A percentile compares a stretch with the other conserved stretches of the same genome.
phyloP scores from a whole-genome alignment of 1,140 invertebrate genomes.

The Tachypleus tridentatus region DNA sequence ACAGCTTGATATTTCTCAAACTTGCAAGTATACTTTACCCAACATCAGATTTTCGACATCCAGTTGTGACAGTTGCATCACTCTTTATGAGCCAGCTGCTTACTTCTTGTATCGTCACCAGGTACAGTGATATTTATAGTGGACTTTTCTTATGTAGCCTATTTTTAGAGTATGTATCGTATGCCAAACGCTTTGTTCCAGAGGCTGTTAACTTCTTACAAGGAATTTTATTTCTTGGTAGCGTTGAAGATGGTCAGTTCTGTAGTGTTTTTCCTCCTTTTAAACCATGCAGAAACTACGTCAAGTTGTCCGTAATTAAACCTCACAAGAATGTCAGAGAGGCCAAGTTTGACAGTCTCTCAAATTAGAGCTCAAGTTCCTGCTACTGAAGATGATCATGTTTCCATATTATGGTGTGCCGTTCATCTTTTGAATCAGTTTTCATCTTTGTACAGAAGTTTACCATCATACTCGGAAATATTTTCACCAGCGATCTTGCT shows the following conservation, averaged over 20 bases:
- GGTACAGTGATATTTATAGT: slow-evolving; percentile 51
- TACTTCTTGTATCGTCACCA: slow-evolving; percentile 44
- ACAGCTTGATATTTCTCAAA: slow-evolving; percentile 62
- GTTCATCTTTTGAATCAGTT: slow-evolving; percentile 26
- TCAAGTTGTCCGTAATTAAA: no score
- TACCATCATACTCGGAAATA: slow-evolving; percentile 30
- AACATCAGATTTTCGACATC: slow-evolving; percentile 76
- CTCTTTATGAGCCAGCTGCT: slow-evolving; percentile 73
- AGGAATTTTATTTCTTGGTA: background rate
- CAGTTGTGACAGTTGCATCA: slow-evolving; percentile 65
- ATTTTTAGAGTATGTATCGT: slow-evolving; percentile 57
- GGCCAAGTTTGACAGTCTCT: no score
- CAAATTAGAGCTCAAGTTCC: no score
- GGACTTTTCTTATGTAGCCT: slow-evolving; percentile 64
- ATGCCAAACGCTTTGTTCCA: slow-evolving; percentile 70
- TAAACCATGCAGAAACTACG: no score
- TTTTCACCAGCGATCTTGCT: slow-evolving; percentile 27
- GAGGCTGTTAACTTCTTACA: slow-evolving; percentile 30
- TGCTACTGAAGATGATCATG: no score
- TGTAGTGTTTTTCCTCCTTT: no score
- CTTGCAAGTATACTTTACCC: slow-evolving; percentile 53
- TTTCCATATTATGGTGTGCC: no score
- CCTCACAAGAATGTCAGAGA: no score
- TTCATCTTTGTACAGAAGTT: slow-evolving; percentile 28
- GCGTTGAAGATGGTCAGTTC: no score